These are phyloP conservation scores for Eustalomyia histrio DNA, from an alignment of 2,888 invertebrate species.

Conservation along the genomic window DNA sequence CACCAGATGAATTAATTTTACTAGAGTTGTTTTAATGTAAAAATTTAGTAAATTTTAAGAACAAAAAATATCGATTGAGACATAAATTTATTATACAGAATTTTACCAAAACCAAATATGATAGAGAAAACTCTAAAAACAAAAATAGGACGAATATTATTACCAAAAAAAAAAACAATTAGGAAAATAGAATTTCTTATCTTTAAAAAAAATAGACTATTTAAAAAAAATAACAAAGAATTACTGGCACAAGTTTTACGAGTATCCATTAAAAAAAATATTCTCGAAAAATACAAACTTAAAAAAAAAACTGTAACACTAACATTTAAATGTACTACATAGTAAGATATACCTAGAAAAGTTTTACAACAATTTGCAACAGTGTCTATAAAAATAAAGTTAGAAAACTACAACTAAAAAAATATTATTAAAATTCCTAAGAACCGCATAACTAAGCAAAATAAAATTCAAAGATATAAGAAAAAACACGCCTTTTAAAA, in stretches of 20 bases:
- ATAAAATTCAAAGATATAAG: not conserved
- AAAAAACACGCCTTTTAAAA: slow-evolving; percentile 18
- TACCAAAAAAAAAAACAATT: too few species aligned
- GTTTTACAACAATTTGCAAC: slow-evolving; percentile 7
- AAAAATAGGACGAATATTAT: too few species aligned
- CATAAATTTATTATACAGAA: too few species aligned
- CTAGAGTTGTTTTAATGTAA: too few species aligned
- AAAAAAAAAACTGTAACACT: not conserved
- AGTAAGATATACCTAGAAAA: not conserved
- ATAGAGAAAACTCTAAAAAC: too few species aligned
- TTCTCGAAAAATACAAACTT: not conserved
- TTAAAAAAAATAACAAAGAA: slow-evolving; percentile 17
- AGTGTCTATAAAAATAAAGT: slow-evolving; percentile 3
- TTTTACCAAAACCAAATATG: too few species aligned
- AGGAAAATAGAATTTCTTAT: not conserved
- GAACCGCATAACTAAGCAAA: slow-evolving; percentile 5
- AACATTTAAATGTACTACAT: not conserved
- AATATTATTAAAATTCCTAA: slow-evolving; percentile 10
- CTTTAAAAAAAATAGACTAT: not conserved
- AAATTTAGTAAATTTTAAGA: too few species aligned
- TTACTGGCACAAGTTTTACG: slow-evolving; percentile 31
- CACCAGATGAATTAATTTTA: too few species aligned
- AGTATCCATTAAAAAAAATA: not conserved
- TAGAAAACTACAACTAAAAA: slow-evolving; percentile 12
- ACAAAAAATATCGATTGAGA: too few species aligned